Evolutionary conservation across 2,797 vertebrate genomes (phyloP), one percentile per base, ranked within the genome.

Genomic region (Hyperoplus immaculatus): DNA sequence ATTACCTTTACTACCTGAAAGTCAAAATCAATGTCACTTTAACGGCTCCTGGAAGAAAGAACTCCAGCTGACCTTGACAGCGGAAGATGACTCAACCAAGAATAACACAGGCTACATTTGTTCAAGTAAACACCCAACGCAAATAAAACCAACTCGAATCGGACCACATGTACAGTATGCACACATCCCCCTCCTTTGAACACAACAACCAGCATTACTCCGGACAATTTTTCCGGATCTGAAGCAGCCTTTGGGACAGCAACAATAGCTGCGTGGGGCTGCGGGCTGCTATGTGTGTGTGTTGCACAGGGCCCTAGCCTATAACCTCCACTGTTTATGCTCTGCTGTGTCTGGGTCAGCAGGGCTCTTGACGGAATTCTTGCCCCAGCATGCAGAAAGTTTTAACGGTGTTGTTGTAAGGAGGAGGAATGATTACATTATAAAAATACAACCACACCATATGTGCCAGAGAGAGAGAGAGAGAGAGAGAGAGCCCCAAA

Each of bases 401-500:
- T 92, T 92, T 89, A 92, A 88, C 80, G 45, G 87, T 90, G 90
- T 92, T 91, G 85, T 89, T 89, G 85, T 81, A 29, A 89, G 80
- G 82, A 86, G 87, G 81, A 90, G 75, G 83, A 90, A 93, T 88
- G 89, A 92, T 90, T 91, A 84, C 85, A 87, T 92, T 93, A 89
- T 87, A 88, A 92, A 93, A 90, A 88, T 81, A 90, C 78, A 83
- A 29, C 82, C 69, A 4, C 84, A 76, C 84, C 91, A 90, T 86
- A 89, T 92, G 91, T 83, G 75, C 72, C 45, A 68, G 68, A 29
- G 74, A 74, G 81, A 68, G 77, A 29, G 29, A 29, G 29, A 29
- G 29, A 29, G 29, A 29, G 3, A 29, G 29, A 29, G 29, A 29
- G 29, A 29, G 29, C 29, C 58, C 86, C 59, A 87, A 86, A 90